These are phyloP conservation scores for Isaurus tuberculatus DNA, from an alignment of 92 coral and sea anemone genomes.

Conservation along the genomic window DNA sequence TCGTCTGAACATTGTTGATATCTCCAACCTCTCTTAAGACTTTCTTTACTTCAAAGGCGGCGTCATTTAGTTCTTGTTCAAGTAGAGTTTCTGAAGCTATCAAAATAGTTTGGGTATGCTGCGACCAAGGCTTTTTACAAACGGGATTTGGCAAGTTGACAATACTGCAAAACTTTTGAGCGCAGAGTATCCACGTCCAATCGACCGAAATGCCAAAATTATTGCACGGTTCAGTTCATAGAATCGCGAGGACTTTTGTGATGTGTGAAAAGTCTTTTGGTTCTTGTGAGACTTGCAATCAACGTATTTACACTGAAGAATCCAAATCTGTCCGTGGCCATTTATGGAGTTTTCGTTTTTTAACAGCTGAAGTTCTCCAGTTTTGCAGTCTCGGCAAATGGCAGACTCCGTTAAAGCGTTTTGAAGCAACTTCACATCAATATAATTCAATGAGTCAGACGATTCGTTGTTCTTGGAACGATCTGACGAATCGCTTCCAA, in stretches of 20 bases:
- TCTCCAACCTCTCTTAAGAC: neutral
- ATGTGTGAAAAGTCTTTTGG: slow-evolving; percentile 49
- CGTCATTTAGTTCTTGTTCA: slow-evolving; percentile 36
- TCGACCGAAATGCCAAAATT: slow-evolving; percentile 50
- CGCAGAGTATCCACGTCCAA: slow-evolving; percentile 62
- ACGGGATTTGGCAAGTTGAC: slow-evolving; percentile 52
- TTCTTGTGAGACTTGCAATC: slow-evolving; percentile 32
- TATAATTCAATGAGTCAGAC: slow-evolving; percentile 8
- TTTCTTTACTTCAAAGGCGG: slow-evolving; percentile 54
- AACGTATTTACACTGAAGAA: slow-evolving; percentile 28
- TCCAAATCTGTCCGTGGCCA: slow-evolving; percentile 51
- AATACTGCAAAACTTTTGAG: slow-evolving; percentile 56
- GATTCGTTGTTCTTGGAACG: neutral
- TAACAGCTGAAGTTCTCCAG: slow-evolving; percentile 43
- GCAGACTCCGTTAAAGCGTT: slow-evolving; percentile 39
- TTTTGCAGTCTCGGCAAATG: slow-evolving; percentile 43
- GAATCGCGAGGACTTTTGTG: slow-evolving; percentile 38
- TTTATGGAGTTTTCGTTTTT: slow-evolving; percentile 30
- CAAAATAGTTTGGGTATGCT: slow-evolving; percentile 31
- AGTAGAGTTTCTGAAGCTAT: slow-evolving; percentile 29
- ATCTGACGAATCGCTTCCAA: slow-evolving; percentile 13
- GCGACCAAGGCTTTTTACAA: slow-evolving; percentile 41
- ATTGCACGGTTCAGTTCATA: slow-evolving; percentile 50
- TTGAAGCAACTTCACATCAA: slow-evolving; percentile 36
- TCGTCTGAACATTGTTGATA: neutral